Conservation (phyloP, 2,113 vertebrate genomes). For the Deroptyus accipitrinus region DNA sequence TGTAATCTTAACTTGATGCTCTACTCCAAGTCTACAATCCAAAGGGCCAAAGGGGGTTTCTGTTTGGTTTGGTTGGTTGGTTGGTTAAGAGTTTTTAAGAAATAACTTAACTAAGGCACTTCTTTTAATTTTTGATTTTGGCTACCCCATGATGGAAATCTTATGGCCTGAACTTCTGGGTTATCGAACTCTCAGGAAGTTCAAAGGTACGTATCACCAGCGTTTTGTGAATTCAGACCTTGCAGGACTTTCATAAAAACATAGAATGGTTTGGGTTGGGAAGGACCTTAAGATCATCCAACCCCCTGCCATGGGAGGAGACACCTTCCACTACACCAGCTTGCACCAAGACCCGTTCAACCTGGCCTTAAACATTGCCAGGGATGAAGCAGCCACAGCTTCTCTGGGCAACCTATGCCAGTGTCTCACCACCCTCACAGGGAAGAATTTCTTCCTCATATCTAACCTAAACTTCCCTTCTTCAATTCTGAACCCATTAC, state of each 20-base stretch:
- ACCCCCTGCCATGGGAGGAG: background rate
- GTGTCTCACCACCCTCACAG: background rate
- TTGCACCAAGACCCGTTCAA: background rate
- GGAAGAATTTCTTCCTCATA: background rate
- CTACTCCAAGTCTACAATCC: background rate
- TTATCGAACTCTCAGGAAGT: background rate
- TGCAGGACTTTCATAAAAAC: background rate
- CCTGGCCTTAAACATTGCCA: background rate
- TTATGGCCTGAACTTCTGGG: background rate
- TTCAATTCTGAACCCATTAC: background rate
- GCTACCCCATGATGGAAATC: rapidly evolving
- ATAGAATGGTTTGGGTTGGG: background rate
- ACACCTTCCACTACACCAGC: background rate
- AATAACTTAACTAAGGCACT: rapidly evolving
- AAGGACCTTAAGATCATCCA: background rate
- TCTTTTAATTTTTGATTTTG: background rate
- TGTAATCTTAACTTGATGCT: background rate
- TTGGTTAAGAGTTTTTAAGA: background rate
- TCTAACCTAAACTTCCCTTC: background rate
- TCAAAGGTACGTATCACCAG: background rate
- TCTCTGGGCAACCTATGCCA: background rate
- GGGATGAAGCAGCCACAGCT: background rate
- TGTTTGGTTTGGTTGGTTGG: background rate
- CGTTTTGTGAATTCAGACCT: background rate
- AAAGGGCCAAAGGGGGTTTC: background rate